Percentiles rank a stretch among this genome's conserved stretches.
These are phyloP conservation scores for Tragelaphus buxtoni DNA, from an alignment of 2,113 vertebrate species.

Conservation along the genomic window DNA sequence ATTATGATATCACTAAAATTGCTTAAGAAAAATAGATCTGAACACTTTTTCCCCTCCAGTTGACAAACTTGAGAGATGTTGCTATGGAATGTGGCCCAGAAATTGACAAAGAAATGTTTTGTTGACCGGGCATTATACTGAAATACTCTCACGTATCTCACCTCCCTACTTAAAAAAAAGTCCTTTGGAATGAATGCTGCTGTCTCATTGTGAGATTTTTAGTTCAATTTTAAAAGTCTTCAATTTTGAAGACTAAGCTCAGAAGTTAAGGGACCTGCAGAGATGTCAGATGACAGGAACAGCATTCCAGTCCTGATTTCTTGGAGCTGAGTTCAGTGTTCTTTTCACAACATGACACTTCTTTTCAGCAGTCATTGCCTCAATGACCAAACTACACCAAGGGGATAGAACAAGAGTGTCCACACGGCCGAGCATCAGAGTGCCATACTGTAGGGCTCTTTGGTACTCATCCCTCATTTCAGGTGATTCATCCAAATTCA, in stretches of 20 bases:
- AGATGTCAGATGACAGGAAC: too few species aligned
- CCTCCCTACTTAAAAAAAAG: neutral
- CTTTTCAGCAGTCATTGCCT: neutral
- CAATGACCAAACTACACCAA: neutral
- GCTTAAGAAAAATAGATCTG: neutral
- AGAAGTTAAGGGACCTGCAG: neutral
- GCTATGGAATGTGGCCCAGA: neutral
- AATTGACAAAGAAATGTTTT: neutral
- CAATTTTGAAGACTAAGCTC: neutral
- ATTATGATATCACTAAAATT: neutral
- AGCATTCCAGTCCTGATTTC: too few species aligned
- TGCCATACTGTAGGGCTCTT: fast-evolving
- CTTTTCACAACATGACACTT: neutral
- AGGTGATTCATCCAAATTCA: neutral
- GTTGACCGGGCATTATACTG: neutral
- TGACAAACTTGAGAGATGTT: neutral
- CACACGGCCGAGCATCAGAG: fast-evolving
- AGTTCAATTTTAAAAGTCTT: neutral
- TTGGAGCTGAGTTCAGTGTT: neutral
- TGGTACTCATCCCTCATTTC: fast-evolving
- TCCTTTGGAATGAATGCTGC: neutral
- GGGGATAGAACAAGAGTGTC: neutral
- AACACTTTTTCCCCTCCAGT: neutral
- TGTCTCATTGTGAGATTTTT: neutral
- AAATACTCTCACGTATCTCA: neutral